Base-by-base conservation (phyloP, 35 echinoderm and acorn worm genomes). In the Hemicentrotus pulcherrimus region DNA sequence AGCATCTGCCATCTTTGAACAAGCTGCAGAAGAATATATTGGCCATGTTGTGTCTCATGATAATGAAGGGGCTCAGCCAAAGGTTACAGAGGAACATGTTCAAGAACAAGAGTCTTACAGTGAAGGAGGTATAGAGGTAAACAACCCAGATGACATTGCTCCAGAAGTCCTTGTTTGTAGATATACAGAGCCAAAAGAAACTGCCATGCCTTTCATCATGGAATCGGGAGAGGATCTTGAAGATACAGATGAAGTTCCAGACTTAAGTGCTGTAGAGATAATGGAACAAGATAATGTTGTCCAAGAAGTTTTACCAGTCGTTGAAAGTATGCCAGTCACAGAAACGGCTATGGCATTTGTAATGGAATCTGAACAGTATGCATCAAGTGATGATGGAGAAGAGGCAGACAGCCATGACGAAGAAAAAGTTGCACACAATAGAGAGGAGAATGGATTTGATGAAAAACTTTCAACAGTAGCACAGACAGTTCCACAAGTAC, bases 151-250 rank as follows among this genome's bases (percentile, higher is more conserved):
- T 24, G 32, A 90, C 50, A 50, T 9, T 93, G 91, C 91, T 93
- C 91, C 91, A 50, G 91, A 93, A 58, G 30, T 58, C 24, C 91
- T 46, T 32, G 91, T 93, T 4, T 93, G 91, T 58, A 12, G 48
- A 31, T 93, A 93, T 33, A 93, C 91, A 31, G 32, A 90, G 14
- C 88, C 88, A 5, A 24, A 41, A 41, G 91, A 93, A 58, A 93
- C 91, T 19, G 91, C 91, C 5, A 50, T 93, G 48, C 91, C 91
- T 50, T 93, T 93, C 91, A 93, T 93, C 47, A 93, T 93, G 91
- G 91, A 93, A 58, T 93, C 91, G 5, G 91, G 91, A 31, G 91
- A 93, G 31, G 48, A 50, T 93, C 91, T 58, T 50, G 91, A 93
- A 58, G 91, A 93, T 46, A 31, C 32, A 58, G 91, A n/a, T 7